Evolutionary conservation across 2,113 vertebrate genomes (phyloP).

Genomic region (Poeciliopsis occidentalis): DNA sequence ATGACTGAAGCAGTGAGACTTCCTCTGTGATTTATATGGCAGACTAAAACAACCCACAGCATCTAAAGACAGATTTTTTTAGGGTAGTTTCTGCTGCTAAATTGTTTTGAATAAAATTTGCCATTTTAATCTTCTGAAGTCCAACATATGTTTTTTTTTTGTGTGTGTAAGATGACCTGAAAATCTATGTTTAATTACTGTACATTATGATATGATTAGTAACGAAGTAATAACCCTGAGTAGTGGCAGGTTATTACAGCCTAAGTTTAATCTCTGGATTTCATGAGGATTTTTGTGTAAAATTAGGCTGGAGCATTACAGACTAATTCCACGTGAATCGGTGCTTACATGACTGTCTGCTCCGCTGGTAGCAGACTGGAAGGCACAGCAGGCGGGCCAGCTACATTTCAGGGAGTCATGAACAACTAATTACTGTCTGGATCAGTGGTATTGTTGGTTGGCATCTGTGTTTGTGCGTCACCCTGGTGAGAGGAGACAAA

Average conservation of each 20-base stretch:
- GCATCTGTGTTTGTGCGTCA: constrained; percentile 44
- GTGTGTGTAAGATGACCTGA: constrained; percentile 5
- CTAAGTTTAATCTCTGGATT: constrained; percentile 29
- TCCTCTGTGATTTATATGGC: constrained; percentile 59
- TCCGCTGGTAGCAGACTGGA: constrained; percentile 37
- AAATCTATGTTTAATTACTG: constrained; percentile 19
- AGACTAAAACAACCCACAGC: constrained; percentile 32
- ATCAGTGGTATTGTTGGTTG: constrained; percentile 51
- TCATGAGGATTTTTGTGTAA: constrained; percentile 24
- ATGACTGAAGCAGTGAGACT: constrained; percentile 62
- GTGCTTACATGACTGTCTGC: constrained; percentile 2
- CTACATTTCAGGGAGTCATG: constrained; percentile 54
- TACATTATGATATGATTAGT: constrained; percentile 20
- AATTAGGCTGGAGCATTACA: constrained; percentile 25
- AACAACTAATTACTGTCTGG: constrained; percentile 69
- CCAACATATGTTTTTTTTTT: neutral
- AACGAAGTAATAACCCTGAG: constrained; percentile 11
- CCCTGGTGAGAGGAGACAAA: constrained; percentile 49
- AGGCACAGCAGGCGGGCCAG: constrained; percentile 50
- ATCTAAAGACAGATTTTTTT: constrained; percentile 2
- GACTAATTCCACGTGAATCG: neutral
- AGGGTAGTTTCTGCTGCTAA: constrained; percentile 14
- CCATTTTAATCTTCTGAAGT: constrained; percentile 3
- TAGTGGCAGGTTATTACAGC: constrained; percentile 33
- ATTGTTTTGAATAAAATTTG: constrained; percentile 17